Conservation (phyloP, 2,888 invertebrate genomes). For the Drosophila anceps region DNA sequence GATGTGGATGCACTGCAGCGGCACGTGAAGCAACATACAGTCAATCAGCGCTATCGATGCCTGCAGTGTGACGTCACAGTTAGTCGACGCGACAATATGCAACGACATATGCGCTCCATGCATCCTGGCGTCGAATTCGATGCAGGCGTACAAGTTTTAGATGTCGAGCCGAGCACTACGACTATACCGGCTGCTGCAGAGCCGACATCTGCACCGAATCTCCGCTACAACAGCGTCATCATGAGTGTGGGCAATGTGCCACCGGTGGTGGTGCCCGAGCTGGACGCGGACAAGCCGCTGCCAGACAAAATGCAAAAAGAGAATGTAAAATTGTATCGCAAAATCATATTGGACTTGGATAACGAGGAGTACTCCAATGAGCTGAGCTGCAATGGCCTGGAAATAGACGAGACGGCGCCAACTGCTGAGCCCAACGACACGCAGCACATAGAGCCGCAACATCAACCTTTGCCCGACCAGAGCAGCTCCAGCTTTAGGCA, state of each 20-base stretch:
- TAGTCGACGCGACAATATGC: constrained; percentile 91
- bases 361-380: constrained; percentile 71
- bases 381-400: constrained; percentile 59
- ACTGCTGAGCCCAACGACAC: constrained; percentile 8
- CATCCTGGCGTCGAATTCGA: constrained; percentile 87
- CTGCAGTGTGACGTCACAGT: constrained; percentile 90
- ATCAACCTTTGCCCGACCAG: constrained; percentile 35
- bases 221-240: constrained; percentile 82
- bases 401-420: constrained; percentile 39
- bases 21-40: constrained; percentile 86
- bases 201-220: constrained; percentile 27
- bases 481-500: constrained; percentile 83
- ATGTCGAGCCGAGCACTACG: not conserved
- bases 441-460: constrained; percentile 21
- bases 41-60: constrained; percentile 88
- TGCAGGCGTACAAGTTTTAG: constrained; percentile 59
- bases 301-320: constrained; percentile 51
- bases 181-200: not conserved
- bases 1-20: constrained; percentile 89
- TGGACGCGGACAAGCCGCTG: constrained; percentile 13
- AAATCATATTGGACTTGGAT: constrained; percentile 66
- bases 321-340: constrained; percentile 69
- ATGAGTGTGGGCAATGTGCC: constrained; percentile 83
- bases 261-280: constrained; percentile 58
- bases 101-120: constrained; percentile 91